A percentile compares a stretch with the other conserved stretches of the same genome.
Conservation (phyloP, 2,113 vertebrate species). For the Menidia beryllina region DNA sequence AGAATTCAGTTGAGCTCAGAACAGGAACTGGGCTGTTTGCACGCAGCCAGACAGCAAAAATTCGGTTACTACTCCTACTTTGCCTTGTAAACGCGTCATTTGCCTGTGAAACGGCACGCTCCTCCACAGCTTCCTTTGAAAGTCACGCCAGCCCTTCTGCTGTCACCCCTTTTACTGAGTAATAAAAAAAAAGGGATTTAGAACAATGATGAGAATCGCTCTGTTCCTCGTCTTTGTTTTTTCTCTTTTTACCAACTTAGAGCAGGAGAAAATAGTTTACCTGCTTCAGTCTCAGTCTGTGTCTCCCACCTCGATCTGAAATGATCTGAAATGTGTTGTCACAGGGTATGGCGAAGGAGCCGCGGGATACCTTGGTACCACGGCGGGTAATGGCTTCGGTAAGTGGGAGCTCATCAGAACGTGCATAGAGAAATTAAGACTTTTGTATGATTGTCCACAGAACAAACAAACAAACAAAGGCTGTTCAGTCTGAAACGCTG, state of each 20-base stretch:
- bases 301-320: too few species aligned
- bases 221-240: neutral
- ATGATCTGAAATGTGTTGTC: constrained; percentile 1
- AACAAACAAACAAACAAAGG: neutral
- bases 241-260: neutral
- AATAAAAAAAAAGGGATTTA: neutral
- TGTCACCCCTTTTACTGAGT: neutral
- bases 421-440: neutral
- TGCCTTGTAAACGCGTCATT: constrained; percentile 51
- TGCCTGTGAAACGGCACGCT: constrained; percentile 7
- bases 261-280: neutral
- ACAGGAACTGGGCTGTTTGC: neutral
- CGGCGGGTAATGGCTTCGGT: constrained; percentile 61
- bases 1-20: neutral
- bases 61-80: constrained; percentile 23
- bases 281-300: too few species aligned
- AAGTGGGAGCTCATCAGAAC: constrained; percentile 5
- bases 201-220: neutral
- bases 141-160: neutral
- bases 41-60: neutral
- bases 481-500: neutral
- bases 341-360: constrained; percentile 62
- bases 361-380: constrained; percentile 53
- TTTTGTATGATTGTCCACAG: neutral
- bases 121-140: neutral